Evolutionary conservation across 2,888 invertebrate genomes (phyloP), one percentile per base, ranked within the genome.

Genomic region (Drosophila subsilvestris): DNA sequence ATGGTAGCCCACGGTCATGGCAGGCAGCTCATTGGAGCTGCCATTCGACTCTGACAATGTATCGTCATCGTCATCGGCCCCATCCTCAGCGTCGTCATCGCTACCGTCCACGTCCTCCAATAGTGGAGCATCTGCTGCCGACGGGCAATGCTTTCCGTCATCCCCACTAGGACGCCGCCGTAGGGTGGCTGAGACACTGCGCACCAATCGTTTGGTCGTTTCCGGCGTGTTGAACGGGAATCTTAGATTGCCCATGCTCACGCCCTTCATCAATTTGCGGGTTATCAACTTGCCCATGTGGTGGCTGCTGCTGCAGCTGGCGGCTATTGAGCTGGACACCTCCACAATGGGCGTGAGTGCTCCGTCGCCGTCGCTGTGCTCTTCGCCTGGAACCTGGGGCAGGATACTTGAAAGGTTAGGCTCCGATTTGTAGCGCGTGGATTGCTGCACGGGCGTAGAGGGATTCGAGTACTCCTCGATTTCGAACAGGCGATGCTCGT

Each of bases 211-310:
- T 43, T 86, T 90, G 4, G 84, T 90, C 18, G 87, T 86, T 47
- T 90, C 90, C 7, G 91, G 88, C 5, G 89, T 89, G 61, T 81
- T 86, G 73, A 91, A 90, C 5, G 91, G 88, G 69, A 90, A 89
- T 22, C 88, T 89, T 18, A 92, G 77, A 73, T 92, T 92, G 4
- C 90, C 90, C 91, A 92, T 91, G 75, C 92, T 92, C 3, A 92
- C 91, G 12, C 92, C 92, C 63, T 92, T 92, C 71, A 92, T 90
- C 32, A 92, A 74, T 58, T 90, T 91, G 7, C 89, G 86, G 6
- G 90, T 90, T 6, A 90, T 67, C 0, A 84, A 88, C 57, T 85
- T 86, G 44, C 86, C 74, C 75, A 79, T 60, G 17, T 65, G 63
- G 17, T 17, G 22, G 12, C n/a, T 48, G 14, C 27, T 60, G 63